These are phyloP conservation scores for Microhierax caerulescens DNA, from an alignment of 2,797 vertebrate genomes.

Conservation along the genomic window DNA sequence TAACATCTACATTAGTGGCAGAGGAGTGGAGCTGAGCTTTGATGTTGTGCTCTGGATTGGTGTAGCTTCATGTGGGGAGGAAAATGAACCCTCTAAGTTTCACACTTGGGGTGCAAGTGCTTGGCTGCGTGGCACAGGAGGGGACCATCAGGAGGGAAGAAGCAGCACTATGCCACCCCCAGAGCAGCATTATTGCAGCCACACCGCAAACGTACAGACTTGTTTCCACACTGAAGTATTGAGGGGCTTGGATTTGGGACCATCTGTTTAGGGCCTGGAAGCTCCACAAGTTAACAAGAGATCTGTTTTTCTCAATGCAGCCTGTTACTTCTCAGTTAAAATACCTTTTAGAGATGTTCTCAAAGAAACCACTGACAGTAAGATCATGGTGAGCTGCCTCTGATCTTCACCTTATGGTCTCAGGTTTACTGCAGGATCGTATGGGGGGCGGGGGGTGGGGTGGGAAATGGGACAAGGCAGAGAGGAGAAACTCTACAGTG, in stretches of 20 bases:
- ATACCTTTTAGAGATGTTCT: not conserved
- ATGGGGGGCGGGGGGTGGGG: fast-evolving
- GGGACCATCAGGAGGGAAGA: not conserved
- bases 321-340: not conserved
- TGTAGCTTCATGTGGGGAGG: not conserved
- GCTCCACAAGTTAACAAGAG: not conserved
- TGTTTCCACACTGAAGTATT: not conserved
- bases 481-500: not conserved
- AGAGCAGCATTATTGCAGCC: not conserved
- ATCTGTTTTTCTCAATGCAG: not conserved
- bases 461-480: not conserved
- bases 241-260: not conserved
- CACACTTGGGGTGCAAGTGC: not conserved
- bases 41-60: not conserved
- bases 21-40: not conserved
- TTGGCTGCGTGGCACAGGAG: fast-evolving
- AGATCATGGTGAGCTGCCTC: not conserved
- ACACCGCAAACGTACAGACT: fast-evolving
- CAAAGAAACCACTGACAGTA: not conserved
- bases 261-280: not conserved
- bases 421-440: not conserved
- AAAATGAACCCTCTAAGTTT: not conserved
- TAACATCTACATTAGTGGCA: fast-evolving
- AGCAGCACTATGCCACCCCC: fast-evolving
- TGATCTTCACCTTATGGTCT: not conserved